Evolutionary conservation across 2,888 invertebrate genomes (phyloP).

Genomic region (Diarsia rubi): DNA sequence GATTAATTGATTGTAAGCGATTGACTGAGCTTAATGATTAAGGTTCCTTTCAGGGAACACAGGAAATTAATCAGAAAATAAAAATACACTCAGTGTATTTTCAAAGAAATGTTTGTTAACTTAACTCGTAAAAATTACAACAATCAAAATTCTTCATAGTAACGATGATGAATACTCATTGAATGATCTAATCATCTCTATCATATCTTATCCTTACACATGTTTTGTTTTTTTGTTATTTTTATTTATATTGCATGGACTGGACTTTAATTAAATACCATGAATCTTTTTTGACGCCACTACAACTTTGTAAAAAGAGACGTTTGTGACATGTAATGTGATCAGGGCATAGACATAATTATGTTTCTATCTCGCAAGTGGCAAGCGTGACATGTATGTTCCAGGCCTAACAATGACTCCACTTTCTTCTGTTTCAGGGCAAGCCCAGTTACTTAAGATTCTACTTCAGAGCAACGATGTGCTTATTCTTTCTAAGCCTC

Average conservation of each 20-base stretch:
- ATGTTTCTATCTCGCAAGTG: no score
- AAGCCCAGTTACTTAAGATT: conserved; percentile 74
- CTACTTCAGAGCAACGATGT: conserved; percentile 78
- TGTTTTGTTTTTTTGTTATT: neutral
- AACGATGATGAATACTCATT: neutral
- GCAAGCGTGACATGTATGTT: neutral
- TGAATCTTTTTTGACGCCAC: neutral
- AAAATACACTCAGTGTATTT: neutral
- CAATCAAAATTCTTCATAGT: neutral
- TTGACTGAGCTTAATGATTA: neutral
- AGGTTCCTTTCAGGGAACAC: neutral
- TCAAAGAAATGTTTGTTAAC: conserved; percentile 12
- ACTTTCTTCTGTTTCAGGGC: conserved; percentile 74
- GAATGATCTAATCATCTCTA: conserved; percentile 12
- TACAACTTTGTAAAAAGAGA: neutral
- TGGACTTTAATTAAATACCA: neutral
- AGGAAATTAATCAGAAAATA: conserved; percentile 5
- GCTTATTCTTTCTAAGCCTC: conserved; percentile 77
- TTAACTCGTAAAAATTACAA: neutral
- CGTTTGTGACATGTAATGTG: neutral
- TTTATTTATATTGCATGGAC: neutral
- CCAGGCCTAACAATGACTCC: neutral
- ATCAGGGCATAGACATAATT: neutral
- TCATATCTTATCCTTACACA: conserved; percentile 7
- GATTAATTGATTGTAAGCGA: neutral